These are phyloP conservation scores for Coenonympha arcania DNA, from an alignment of 2,888 invertebrate species.

Conservation along the genomic window DNA sequence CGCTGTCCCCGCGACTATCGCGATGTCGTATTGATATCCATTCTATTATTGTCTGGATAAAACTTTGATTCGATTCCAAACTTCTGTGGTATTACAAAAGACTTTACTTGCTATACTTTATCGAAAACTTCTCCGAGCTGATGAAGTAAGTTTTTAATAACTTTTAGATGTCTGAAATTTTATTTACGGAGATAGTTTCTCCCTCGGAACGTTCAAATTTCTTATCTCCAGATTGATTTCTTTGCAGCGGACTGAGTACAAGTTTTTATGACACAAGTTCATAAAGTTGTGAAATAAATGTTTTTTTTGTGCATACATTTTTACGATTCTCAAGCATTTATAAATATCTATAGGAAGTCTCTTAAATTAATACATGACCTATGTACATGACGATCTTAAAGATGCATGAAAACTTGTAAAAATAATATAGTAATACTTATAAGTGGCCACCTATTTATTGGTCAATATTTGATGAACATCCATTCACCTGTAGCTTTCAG, in stretches of 20 bases:
- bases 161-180: conserved; percentile 21
- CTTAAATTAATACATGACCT: too few relatives aligned
- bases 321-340: too few relatives aligned
- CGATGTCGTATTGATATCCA: conserved; percentile 60
- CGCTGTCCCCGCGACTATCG: conserved; percentile 48
- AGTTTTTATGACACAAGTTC: neutral
- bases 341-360: too few relatives aligned
- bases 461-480: too few relatives aligned
- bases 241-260: neutral
- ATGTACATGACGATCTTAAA: too few relatives aligned
- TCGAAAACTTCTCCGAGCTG: conserved; percentile 36
- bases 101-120: conserved; percentile 54
- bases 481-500: too few relatives aligned
- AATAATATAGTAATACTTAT: too few relatives aligned
- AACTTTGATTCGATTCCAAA: conserved; percentile 69
- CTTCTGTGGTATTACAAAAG: conserved; percentile 55
- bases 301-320: neutral
- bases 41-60: conserved; percentile 63
- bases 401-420: too few relatives aligned
- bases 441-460: too few relatives aligned
- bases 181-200: conserved; percentile 9
- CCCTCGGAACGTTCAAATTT: neutral
- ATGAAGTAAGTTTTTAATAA: conserved; percentile 35
- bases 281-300: neutral
- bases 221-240: neutral